These are phyloP conservation scores for Australoheros facetus DNA, from an alignment of 2,797 vertebrate genomes.

Conservation along the genomic window DNA sequence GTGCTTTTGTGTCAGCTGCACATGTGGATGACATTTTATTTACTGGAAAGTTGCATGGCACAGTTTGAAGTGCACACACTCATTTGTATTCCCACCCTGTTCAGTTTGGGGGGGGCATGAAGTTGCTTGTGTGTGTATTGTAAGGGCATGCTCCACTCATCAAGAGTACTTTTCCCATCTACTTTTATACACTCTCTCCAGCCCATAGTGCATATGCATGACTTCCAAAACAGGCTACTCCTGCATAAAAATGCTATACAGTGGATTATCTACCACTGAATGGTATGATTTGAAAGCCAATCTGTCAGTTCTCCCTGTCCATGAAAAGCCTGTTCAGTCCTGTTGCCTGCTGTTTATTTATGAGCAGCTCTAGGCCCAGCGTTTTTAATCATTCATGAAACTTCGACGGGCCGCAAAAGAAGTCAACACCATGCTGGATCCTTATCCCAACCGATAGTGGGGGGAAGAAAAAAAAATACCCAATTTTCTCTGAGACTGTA, in stretches of 20 bases:
- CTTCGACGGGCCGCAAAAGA: slow-evolving; percentile 69
- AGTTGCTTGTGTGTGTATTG: slow-evolving; percentile 43
- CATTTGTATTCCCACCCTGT: slow-evolving; percentile 61
- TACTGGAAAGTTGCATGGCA: slow-evolving; percentile 36
- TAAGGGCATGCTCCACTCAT: slow-evolving; percentile 28
- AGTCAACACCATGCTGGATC: slow-evolving; percentile 76
- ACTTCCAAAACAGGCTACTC: slow-evolving; percentile 54
- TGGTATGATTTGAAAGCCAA: slow-evolving; percentile 75
- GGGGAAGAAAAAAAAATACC: slow-evolving; percentile 21
- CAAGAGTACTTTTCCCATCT: slow-evolving; percentile 30
- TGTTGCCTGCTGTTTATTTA: slow-evolving; percentile 83
- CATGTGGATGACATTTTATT: slow-evolving; percentile 69
- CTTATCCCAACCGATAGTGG: slow-evolving; percentile 48
- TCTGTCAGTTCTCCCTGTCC: slow-evolving; percentile 73
- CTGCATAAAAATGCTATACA: slow-evolving; percentile 60
- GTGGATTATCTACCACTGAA: slow-evolving; percentile 73
- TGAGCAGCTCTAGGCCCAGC: slow-evolving; percentile 77
- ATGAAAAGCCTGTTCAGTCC: slow-evolving; percentile 69
- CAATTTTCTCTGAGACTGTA: slow-evolving; percentile 52
- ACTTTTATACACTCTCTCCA: slow-evolving; percentile 38
- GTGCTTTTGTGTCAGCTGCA: slow-evolving; percentile 52
- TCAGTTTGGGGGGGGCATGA: slow-evolving; percentile 27
- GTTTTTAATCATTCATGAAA: slow-evolving; percentile 85
- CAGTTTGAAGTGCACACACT: slow-evolving; percentile 42
- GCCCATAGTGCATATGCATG: slow-evolving; percentile 51